These are phyloP conservation scores for Amphimedon queenslandica DNA, from an alignment of 37 sponge, comb jelly and placozoan genomes.

Conservation along the genomic window DNA sequence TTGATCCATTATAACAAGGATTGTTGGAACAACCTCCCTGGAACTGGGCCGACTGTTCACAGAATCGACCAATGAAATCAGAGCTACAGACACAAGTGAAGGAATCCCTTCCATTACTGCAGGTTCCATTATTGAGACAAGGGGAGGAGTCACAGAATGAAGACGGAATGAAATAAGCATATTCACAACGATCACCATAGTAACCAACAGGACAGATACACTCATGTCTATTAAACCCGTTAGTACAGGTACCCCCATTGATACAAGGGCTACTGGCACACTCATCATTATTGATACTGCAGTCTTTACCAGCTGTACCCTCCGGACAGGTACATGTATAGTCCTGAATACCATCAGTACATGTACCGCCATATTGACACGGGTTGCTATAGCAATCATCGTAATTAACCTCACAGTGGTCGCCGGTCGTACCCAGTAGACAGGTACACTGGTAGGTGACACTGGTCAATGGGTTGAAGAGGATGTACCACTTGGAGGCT, in stretches of 20 bases:
- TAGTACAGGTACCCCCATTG: slow-evolving; percentile 43
- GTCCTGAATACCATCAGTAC: slow-evolving; percentile 42
- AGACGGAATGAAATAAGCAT: slow-evolving; percentile 25
- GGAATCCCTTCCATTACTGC: slow-evolving; percentile 36
- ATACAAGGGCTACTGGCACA: slow-evolving; percentile 48
- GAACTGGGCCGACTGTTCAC: slow-evolving; percentile 6
- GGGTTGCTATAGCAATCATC: slow-evolving; percentile 71
- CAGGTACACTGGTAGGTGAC: slow-evolving; percentile 54
- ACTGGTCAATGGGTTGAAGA: slow-evolving; percentile 30
- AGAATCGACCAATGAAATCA: slow-evolving; percentile 36
- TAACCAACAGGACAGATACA: slow-evolving; percentile 57
- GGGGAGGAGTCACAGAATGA: slow-evolving; percentile 27
- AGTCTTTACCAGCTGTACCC: slow-evolving; percentile 52
- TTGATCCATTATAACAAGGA: slow-evolving; percentile 70
- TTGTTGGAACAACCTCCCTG: slow-evolving; percentile 50
- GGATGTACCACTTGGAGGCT: slow-evolving; percentile 16
- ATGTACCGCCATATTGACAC: slow-evolving; percentile 47
- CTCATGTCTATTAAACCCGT: neutral
- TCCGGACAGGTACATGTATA: slow-evolving; percentile 50
- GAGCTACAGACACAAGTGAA: slow-evolving; percentile 52
- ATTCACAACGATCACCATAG: slow-evolving; percentile 68
- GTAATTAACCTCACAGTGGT: slow-evolving; percentile 43
- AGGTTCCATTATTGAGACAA: slow-evolving; percentile 49
- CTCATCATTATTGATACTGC: slow-evolving; percentile 37
- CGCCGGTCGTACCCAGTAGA: slow-evolving; percentile 48